Evolutionary conservation across 2,797 vertebrate species (phyloP).

Genomic region (Spea hammondii): DNA sequence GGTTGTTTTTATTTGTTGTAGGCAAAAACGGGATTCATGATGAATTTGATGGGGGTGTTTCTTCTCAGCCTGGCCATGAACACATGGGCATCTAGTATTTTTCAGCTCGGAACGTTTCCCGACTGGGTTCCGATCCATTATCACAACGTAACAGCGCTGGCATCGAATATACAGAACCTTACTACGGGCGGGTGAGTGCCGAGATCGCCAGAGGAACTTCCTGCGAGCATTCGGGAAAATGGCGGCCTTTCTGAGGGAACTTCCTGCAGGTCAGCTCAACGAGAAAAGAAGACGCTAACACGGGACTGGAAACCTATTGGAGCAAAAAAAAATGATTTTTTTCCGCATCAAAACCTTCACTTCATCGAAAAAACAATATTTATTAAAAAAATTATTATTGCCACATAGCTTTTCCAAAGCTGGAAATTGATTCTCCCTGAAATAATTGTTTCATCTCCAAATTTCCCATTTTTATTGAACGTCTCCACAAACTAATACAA

Average conservation of each 20-base stretch:
- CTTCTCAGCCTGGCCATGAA: slow-evolving; percentile 90
- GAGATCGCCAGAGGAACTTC: background rate
- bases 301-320: too few relatives aligned
- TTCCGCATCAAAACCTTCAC: too few relatives aligned
- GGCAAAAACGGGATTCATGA: slow-evolving; percentile 89
- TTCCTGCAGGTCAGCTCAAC: too few relatives aligned
- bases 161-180: slow-evolving; percentile 59
- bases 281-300: too few relatives aligned
- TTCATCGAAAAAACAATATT: too few relatives aligned
- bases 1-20: slow-evolving; percentile 62
- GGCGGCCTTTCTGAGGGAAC: background rate
- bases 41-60: slow-evolving; percentile 90
- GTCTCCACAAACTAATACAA: too few relatives aligned
- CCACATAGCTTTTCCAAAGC: too few relatives aligned
- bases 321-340: too few relatives aligned
- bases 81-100: slow-evolving; percentile 90
- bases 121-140: slow-evolving; percentile 77
- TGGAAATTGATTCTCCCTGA: too few relatives aligned
- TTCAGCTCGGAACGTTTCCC: slow-evolving; percentile 80
- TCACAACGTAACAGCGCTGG: slow-evolving; percentile 66
- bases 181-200: slow-evolving; percentile 42
- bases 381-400: too few relatives aligned
- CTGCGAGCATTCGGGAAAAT: background rate
- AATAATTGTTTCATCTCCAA: too few relatives aligned
- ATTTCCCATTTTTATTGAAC: too few relatives aligned